phyloP scores from a whole-genome alignment of 2,113 vertebrate species.

The Pogona vitticeps region DNA sequence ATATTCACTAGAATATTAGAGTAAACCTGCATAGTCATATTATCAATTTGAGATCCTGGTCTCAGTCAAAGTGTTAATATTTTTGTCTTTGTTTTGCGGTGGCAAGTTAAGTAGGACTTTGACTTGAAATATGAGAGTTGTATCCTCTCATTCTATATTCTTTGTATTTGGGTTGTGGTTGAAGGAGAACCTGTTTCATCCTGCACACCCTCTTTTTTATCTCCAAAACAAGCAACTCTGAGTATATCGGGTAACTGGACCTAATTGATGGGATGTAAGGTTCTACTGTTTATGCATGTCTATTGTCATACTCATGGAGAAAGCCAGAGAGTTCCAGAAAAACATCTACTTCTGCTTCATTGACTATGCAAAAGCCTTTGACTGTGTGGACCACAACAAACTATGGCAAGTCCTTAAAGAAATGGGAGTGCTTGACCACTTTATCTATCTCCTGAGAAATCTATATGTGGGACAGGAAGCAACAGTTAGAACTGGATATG shows the following conservation, averaged over 20 bases:
- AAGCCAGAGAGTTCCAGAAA: no score
- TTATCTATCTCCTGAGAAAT: no score
- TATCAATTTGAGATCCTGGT: neutral
- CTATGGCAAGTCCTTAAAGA: no score
- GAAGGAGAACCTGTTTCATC: neutral
- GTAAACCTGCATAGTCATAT: neutral
- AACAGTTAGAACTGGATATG: no score
- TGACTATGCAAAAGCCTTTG: no score
- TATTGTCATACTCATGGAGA: no score
- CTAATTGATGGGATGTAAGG: neutral
- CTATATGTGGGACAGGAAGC: no score
- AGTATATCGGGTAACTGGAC: neutral
- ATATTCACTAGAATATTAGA: no score
- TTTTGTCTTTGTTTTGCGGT: neutral
- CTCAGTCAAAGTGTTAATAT: neutral
- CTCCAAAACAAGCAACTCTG: neutral
- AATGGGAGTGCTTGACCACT: no score
- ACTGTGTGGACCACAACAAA: no score
- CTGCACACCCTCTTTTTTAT: neutral
- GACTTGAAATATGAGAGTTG: neutral
- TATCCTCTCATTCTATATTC: neutral
- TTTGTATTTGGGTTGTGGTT: neutral
- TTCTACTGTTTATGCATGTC: neutral
- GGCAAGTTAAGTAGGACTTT: neutral
- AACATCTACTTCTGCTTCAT: no score